These are phyloP conservation scores for Xanthorhoe designata DNA, from an alignment of 2,888 invertebrate species.

Conservation along the genomic window DNA sequence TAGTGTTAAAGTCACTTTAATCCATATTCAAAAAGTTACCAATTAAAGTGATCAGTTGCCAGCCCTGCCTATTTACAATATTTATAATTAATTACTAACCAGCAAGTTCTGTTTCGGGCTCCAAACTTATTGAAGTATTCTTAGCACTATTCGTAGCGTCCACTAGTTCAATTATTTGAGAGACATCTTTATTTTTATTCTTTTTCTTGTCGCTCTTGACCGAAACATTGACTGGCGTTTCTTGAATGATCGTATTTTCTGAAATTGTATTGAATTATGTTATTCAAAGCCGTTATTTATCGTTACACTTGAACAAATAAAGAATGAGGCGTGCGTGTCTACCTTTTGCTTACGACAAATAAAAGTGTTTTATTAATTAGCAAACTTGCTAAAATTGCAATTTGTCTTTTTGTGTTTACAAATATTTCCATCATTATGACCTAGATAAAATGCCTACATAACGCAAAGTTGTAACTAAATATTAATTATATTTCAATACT, in stretches of 20 bases:
- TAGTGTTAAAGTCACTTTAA: too few relatives aligned
- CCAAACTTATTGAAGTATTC: constrained; percentile 25
- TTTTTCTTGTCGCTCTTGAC: constrained; percentile 36
- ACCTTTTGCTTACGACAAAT: background rate
- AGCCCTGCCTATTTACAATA: background rate
- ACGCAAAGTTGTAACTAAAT: too few relatives aligned
- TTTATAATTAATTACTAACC: constrained; percentile 13
- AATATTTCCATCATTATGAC: too few relatives aligned
- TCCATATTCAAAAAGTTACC: too few relatives aligned
- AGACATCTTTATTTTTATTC: constrained; percentile 36
- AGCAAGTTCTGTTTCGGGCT: constrained; percentile 14
- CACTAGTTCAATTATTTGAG: constrained; percentile 22
- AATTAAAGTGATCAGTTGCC: too few relatives aligned
- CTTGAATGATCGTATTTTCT: constrained; percentile 21
- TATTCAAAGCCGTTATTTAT: background rate
- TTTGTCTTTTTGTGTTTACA: background rate
- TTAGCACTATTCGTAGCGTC: constrained; percentile 26
- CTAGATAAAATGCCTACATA: too few relatives aligned
- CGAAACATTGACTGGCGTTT: constrained; percentile 21
- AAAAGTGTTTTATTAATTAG: background rate
- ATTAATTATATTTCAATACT: too few relatives aligned
- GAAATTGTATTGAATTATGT: constrained; percentile 8
- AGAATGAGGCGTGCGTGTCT: background rate
- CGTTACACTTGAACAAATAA: background rate
- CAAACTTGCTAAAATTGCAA: background rate